Base-by-base conservation (phyloP, 2,888 invertebrate genomes). In the Reticulitermes lucifugus region DNA sequence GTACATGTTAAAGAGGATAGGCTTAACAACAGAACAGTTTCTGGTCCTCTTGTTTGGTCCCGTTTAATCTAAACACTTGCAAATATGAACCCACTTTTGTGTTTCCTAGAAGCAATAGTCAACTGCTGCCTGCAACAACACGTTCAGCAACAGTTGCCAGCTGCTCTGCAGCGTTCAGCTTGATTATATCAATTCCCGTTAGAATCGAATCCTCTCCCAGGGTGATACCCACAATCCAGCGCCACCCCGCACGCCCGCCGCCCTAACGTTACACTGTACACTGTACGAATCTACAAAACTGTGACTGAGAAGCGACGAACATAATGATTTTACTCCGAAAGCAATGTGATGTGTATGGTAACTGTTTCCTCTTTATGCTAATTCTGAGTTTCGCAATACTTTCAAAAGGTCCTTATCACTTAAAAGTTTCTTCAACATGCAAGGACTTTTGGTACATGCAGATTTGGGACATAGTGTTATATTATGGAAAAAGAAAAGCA, bases 41-140 rank as follows among this genome's bases (percentile, higher is more conserved):
- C 65, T 65, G n/a, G 65, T 10, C 65, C n/a, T 5, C n/a, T 65
- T 65, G 65, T 65, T 65, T 65, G 25, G 0, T 12, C 65, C 9
- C 65, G 65, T 65, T 65, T 65, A 65, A 65, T 65, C 25, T 65
- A 65, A 65, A 65, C 65, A 65, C 65, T 65, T 65, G n/a, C 65
- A 65, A 65, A 65, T 65, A 65, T 65, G 65, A n/a, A 65, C 65
- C 3, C 25, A n/a, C 25, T 65, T n/a, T 65, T 65, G 65, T 10
- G 65, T 65, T 65, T 14, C 25, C 65, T 18, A 5, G 55, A 55
- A 55, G 18, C 18, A 55, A 18, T 18, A 55, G 14, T 55, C 55
- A 65, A 12, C 65, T 65, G 12, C 7, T 65, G 25, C 65, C 3
- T 10, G 5, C 1, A 65, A 65, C 25, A 65, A 65, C 65, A 5